Evolutionary conservation across 2,888 invertebrate genomes (phyloP).

Genomic region (Byasa hedistus): DNA sequence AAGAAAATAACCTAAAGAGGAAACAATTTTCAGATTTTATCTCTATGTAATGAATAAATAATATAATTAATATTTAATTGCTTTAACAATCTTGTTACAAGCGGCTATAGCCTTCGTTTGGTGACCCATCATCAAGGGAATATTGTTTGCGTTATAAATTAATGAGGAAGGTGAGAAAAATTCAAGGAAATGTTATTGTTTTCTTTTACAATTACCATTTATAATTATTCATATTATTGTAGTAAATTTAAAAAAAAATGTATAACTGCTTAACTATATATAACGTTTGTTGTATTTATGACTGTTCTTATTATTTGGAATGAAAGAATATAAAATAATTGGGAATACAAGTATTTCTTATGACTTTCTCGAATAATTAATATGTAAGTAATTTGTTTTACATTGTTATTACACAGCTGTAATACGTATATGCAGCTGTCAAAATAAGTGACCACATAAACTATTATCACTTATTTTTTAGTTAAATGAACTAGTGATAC

Average conservation of each 20-base stretch:
- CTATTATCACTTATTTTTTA: background rate
- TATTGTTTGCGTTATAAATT: conserved; percentile 15
- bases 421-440: background rate
- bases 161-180: conserved; percentile 12
- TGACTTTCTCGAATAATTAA: too few relatives aligned
- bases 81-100: conserved; percentile 12
- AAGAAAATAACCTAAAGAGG: conserved; percentile 2
- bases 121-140: conserved; percentile 27
- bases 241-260: background rate
- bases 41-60: conserved; percentile 7
- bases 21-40: conserved; percentile 18
- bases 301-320: too few relatives aligned
- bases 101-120: conserved; percentile 16
- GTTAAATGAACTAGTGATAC: too few relatives aligned
- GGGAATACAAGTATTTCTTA: too few relatives aligned
- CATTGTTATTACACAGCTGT: background rate
- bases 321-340: too few relatives aligned
- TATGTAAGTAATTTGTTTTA: too few relatives aligned
- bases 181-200: conserved; percentile 5
- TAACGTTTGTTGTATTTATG: too few relatives aligned
- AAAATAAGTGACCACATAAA: background rate
- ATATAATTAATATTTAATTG: conserved; percentile 13
- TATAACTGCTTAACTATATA: background rate
- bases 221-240: background rate
- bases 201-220: background rate